A percentile compares a stretch with the other conserved stretches of the same genome.
phyloP scores from a whole-genome alignment of 2,888 invertebrate species.

The Hemicrepidius hirtus region DNA sequence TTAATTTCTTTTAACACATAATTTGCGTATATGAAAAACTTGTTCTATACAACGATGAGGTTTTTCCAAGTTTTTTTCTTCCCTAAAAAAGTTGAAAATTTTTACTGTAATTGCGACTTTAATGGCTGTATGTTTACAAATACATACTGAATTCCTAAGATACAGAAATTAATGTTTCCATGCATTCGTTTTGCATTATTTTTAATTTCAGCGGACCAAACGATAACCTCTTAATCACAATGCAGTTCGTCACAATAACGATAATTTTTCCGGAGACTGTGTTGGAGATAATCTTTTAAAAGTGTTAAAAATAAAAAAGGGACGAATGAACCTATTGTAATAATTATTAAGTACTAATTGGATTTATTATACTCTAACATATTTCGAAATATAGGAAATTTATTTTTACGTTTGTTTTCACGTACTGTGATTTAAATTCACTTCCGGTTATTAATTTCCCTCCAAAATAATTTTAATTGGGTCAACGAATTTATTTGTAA shows the following conservation, averaged over 20 bases:
- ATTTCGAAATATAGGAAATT: no score
- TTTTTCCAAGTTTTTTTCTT: neutral
- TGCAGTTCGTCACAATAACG: conserved; percentile 39
- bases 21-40: neutral
- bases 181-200: conserved; percentile 43
- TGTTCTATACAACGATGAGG: neutral
- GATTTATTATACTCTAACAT: neutral
- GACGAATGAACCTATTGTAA: neutral
- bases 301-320: neutral
- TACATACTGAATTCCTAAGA: conserved; percentile 27
- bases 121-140: conserved; percentile 7
- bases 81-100: neutral
- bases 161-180: conserved; percentile 34
- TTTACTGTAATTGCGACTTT: conserved; percentile 1
- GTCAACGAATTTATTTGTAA: no score
- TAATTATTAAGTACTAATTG: neutral
- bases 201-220: conserved; percentile 27
- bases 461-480: no score
- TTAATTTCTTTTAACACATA: neutral
- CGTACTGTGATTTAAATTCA: no score
- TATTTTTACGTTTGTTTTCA: no score
- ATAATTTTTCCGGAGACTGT: conserved; percentile 28
- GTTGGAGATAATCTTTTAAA: neutral
- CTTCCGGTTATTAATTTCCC: no score
- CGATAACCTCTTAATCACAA: conserved; percentile 41